phyloP scores from a whole-genome alignment of 2,113 vertebrate species.

The Triplophysa dalaica region DNA sequence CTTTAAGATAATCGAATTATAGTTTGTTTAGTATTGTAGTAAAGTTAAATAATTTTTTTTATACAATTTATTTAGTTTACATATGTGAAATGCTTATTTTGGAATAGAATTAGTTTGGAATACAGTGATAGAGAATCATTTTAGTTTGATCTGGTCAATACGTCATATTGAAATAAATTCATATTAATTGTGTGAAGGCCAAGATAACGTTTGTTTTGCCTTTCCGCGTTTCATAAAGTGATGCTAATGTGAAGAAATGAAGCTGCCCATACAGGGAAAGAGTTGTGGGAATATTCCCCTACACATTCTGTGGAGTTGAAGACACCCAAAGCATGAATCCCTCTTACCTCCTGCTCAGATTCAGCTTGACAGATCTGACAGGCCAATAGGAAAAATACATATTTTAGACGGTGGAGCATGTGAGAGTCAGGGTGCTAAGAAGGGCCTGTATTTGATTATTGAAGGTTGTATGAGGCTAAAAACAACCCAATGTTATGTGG shows the following conservation, averaged over 20 bases:
- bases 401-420: constrained; percentile 78
- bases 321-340: constrained; percentile 72
- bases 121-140: too few species aligned
- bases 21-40: too few species aligned
- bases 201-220: neutral
- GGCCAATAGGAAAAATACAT: constrained; percentile 84
- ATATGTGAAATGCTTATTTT: too few species aligned
- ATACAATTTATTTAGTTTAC: too few species aligned
- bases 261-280: neutral
- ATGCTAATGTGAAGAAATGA: neutral
- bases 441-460: constrained; percentile 77
- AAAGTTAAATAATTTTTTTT: too few species aligned
- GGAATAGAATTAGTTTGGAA: too few species aligned
- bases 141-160: too few species aligned
- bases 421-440: constrained; percentile 68
- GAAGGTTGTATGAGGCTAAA: constrained; percentile 84
- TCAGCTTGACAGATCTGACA: constrained; percentile 82
- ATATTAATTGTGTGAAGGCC: neutral
- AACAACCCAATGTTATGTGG: constrained; percentile 84
- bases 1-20: too few species aligned
- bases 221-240: neutral
- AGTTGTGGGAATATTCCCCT: neutral
- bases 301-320: neutral
- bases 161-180: neutral
- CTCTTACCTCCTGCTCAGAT: constrained; percentile 79